These are phyloP conservation scores for Synanthedon myopaeformis DNA, from an alignment of 2,888 invertebrate genomes.

Conservation along the genomic window DNA sequence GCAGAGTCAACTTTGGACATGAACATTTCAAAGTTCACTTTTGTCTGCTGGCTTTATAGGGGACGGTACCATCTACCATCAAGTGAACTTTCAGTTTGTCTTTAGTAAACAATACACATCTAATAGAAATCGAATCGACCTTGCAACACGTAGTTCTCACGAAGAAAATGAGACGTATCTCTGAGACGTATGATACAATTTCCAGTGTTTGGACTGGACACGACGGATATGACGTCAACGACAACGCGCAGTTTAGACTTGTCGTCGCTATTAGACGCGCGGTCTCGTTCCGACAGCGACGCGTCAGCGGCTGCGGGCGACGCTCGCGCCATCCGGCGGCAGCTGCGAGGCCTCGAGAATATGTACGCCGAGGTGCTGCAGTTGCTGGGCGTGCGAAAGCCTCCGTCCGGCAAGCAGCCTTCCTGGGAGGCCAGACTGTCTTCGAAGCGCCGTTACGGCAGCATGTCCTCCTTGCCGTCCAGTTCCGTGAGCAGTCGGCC, in stretches of 20 bases:
- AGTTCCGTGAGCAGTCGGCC: slow-evolving; percentile 86
- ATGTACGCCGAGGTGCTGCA: slow-evolving; percentile 87
- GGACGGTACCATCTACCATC: no score
- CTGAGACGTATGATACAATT: slow-evolving; percentile 4
- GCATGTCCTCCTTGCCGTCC: slow-evolving; percentile 85
- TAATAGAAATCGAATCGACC: no score
- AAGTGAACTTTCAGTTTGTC: no score
- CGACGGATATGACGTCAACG: slow-evolving; percentile 82
- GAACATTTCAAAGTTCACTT: no score
- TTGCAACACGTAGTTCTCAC: no score
- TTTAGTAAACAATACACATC: no score
- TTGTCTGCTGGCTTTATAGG: no score
- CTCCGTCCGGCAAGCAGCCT: slow-evolving; percentile 48
- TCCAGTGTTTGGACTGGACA: slow-evolving; percentile 78
- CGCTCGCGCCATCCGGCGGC: slow-evolving; percentile 82
- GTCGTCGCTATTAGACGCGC: slow-evolving; percentile 82
- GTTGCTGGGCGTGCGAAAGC: slow-evolving; percentile 49
- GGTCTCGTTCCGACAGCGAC: slow-evolving; percentile 75
- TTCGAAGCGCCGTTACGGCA: slow-evolving; percentile 77
- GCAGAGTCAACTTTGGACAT: no score
- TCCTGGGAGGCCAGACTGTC: slow-evolving; percentile 68
- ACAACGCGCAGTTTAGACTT: slow-evolving; percentile 82
- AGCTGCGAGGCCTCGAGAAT: slow-evolving; percentile 84
- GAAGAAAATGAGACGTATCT: no score
- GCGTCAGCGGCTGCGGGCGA: slow-evolving; percentile 81